Base-by-base conservation (phyloP, 2,888 invertebrate species). In the Apomyelois bistriatella region DNA sequence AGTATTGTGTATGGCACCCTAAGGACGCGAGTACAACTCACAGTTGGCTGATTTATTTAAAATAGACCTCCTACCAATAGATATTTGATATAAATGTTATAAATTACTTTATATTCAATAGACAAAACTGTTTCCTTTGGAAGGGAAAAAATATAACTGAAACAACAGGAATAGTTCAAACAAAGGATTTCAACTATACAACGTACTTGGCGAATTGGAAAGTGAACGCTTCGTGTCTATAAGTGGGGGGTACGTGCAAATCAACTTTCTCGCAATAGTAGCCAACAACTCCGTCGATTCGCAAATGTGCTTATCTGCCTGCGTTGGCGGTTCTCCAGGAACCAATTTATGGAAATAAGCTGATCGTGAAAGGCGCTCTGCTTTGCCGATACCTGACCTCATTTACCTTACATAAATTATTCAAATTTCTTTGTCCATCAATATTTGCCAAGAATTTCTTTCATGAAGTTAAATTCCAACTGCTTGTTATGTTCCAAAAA, bases 231-330 rank as follows among this genome's bases (percentile, higher is more conserved):
- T 57, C 58, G 61, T 22, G 3, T 22, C 51, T 58, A 59, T 57
- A 55, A 46, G 60, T 48, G 61, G 72, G 72, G 72, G 66, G 64
- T 58, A 58, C 60, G 67, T 75, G 74, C 78, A 77, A 82, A 75
- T 78, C 79, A 79, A 86, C 88, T 87, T 88, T 88, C 87, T 80
- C 86, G 73, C 64, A 66, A 68, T 71, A 73, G 66, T 56, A 64
- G 65, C 61, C 66, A 64, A 68, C 61, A 59, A 64, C 58, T 58
- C 59, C 59, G 51, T 59, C 74, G 73, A 76, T 79, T 75, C 62
- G 57, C 61, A 61, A 65, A 56, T 66, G 65, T 61, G 65, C 62
- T 58, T 58, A 56, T 58, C 57, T 49, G 60, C 58, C 57, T 49
- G 60, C 58, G 56, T 66, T 58, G 56, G 59, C 61, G 59, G 61